Evolutionary conservation across 2,888 invertebrate genomes (phyloP).

Genomic region (Metacarcinus magister): DNA sequence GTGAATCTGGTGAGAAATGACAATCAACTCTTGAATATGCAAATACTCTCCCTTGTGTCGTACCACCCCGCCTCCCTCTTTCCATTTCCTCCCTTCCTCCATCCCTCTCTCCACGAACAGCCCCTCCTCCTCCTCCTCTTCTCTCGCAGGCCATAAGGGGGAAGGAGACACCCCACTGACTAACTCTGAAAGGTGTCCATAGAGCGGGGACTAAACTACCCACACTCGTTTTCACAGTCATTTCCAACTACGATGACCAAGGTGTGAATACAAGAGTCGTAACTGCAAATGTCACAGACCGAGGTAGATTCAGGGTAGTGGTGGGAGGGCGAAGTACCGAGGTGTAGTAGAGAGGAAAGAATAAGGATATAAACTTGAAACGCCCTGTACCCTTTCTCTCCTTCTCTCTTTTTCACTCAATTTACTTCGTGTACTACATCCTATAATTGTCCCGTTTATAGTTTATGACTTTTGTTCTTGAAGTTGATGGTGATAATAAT

Average conservation of each 20-base stretch:
- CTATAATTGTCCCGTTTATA: no score
- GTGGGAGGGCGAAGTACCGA: no score
- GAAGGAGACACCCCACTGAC: neutral
- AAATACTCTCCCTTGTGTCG: slow-evolving; percentile 28
- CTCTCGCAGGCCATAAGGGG: neutral
- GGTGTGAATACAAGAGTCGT: neutral
- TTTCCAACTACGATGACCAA: neutral
- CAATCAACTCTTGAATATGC: slow-evolving; percentile 64
- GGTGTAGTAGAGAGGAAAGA: no score
- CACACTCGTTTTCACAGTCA: slow-evolving; percentile 2
- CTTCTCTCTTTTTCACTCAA: neutral
- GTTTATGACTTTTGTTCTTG: no score
- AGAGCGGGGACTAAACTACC: neutral
- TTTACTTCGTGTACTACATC: no score
- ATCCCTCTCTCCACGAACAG: neutral
- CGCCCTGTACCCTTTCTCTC: neutral
- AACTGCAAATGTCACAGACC: neutral
- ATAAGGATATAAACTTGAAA: neutral
- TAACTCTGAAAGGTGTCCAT: neutral
- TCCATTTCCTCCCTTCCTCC: slow-evolving; percentile 7
- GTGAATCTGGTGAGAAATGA: slow-evolving; percentile 65
- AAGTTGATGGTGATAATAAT: neutral
- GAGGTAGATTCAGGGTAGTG: neutral
- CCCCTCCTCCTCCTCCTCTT: neutral
- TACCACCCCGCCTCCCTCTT: neutral